Evolutionary conservation across 2,888 invertebrate genomes (phyloP), one percentile per base, ranked within the genome.

Genomic region (Dicranocentrus wangi): DNA sequence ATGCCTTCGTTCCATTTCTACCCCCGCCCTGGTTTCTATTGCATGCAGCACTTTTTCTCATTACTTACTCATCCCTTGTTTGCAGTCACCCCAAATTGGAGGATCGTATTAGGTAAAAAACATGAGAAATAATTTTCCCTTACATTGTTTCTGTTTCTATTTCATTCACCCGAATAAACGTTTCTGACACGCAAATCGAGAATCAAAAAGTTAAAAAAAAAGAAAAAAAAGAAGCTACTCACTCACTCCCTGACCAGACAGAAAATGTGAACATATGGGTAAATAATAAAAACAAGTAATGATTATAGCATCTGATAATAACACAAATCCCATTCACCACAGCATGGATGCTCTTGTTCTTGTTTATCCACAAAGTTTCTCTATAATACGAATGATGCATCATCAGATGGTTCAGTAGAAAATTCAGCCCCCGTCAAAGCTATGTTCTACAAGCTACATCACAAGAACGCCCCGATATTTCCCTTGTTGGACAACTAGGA

Each of bases 201-300:
- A 69, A 77, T 77, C 68, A 32, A 77, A 66, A 68, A 61, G 53
- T 27, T 72, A 63, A 28, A 66, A 75, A 65, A n/a, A n/a, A n/a
- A n/a, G n/a, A n/a, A n/a, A n/a, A n/a, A n/a, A n/a, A 2, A 8
- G 3, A 53, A 53, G 60, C 27, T 25, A 13, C 27, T 5, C 28
- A 55, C 3, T 19, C 25, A 55, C 21, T 60, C n/a, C 28, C 28
- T 27, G 10, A n/a, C 17, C 17, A 53, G 28, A 43, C 21, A 19
- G 42, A 43, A 78, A 68, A 61, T 42, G n/a, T 78, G 78, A 78
- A 55, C 78, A 78, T 78, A 78, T 78, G 78, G 78, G 78, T 63
- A 78, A 77, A 77, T 77, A 77, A 77, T 77, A 78, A 78, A 76
- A 69, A 42, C 17, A 42, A 5, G 55, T 70, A 69, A 77, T 77